Base-by-base conservation (phyloP, 2,888 invertebrate genomes). In the Abrostola tripartita region DNA sequence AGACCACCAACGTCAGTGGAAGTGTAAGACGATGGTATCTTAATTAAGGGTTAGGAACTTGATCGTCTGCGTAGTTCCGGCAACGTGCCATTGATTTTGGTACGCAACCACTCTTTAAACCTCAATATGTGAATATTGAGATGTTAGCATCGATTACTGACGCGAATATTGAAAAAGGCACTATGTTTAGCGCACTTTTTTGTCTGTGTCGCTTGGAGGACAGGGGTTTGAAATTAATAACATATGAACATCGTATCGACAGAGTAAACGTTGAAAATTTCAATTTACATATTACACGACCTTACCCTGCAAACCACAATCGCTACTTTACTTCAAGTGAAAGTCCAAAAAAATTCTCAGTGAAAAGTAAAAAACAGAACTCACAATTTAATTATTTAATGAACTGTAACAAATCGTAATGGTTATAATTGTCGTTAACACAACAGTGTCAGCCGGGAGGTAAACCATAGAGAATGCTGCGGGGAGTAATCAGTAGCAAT, bases 381-480 rank as follows among this genome's bases (percentile, higher is more conserved):
- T 47, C 62, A 75, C 73, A 62, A 66, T 84, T 88, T 88, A 88
- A 90, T 89, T 84, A 85, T 76, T 80, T 82, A 87, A 92, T 89
- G 85, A 81, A 81, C 85, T 84, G 87, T 86, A 82, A 78, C 90
- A 77, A 89, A 90, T 88, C 68, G 72, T 88, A 87, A 91, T 89
- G 84, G 82, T 87, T 88, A 88, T 88, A 90, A 89, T 90, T 89
- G 90, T 92, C 90, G 86, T 92, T 91, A 92, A 87, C 81, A 84
- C 84, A 82, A 85, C 78, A 87, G 84, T 87, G 85, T 85, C 81
- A 84, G 81, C 72, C 73, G 81, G 81, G 83, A 82, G 85, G 89
- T 81, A 86, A 85, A 91, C 92, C 91, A 88, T 90, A 89, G 86
- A 88, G 79, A 92, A 92, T 92, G 82, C 82, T 83, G 83, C 83